Percentiles rank a stretch among this genome's conserved stretches.
phyloP scores from a whole-genome alignment of 2,797 vertebrate species.

The Intellagama lesueurii region DNA sequence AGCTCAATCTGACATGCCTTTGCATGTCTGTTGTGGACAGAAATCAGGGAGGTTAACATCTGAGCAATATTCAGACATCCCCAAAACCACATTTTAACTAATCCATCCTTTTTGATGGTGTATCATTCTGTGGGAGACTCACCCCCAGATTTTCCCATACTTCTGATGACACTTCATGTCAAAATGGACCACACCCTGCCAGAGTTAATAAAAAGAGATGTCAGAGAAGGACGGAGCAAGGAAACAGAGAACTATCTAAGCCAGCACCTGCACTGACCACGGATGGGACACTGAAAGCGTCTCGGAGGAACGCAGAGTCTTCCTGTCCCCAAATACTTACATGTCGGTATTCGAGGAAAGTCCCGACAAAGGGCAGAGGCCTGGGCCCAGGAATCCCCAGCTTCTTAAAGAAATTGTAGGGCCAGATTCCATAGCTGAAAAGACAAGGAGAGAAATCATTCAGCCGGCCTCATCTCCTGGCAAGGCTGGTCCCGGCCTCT shows the following conservation, averaged over 20 bases:
- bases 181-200: slow-evolving; percentile 54
- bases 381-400: slow-evolving; percentile 77
- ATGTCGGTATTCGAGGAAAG: slow-evolving; percentile 48
- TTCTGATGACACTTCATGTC: slow-evolving; percentile 67
- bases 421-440: slow-evolving; percentile 78
- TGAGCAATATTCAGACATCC: neutral
- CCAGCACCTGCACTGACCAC: too few relatives aligned
- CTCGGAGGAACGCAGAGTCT: too few relatives aligned
- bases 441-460: neutral
- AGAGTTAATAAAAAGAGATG: slow-evolving; percentile 24
- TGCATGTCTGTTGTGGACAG: neutral
- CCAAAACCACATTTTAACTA: neutral
- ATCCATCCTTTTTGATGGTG: neutral
- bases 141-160: slow-evolving; percentile 70
- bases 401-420: slow-evolving; percentile 75
- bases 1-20: neutral
- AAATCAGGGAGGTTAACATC: too few relatives aligned
- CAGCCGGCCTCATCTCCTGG: neutral
- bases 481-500: neutral
- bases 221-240: slow-evolving; percentile 37
- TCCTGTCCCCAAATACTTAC: slow-evolving; percentile 59
- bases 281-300: too few relatives aligned
- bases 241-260: neutral
- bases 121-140: slow-evolving; percentile 51
- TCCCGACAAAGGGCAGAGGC: slow-evolving; percentile 76